Evolutionary conservation across 2,113 vertebrate genomes (phyloP).

Genomic region (Fukomys damarensis): DNA sequence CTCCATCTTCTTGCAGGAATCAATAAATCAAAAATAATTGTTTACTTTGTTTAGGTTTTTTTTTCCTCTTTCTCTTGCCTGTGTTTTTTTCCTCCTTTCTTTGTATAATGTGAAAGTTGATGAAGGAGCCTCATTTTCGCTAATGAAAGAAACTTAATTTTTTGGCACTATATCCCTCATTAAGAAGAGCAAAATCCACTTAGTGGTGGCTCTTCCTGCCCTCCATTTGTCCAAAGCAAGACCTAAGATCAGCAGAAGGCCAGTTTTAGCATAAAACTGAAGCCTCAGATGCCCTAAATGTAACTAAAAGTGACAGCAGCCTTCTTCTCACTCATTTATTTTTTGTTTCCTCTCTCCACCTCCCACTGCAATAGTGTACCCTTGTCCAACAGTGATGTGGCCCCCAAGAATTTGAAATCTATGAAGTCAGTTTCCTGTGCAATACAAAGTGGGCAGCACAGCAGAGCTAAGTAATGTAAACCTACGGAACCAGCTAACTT

Average conservation of each 20-base stretch:
- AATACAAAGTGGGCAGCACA: background rate
- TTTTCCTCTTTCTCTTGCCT: slow-evolving; percentile 45
- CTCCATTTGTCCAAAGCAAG: slow-evolving; percentile 55
- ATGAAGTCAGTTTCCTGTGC: background rate
- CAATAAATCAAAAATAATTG: slow-evolving; percentile 80
- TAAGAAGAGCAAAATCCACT: slow-evolving; percentile 67
- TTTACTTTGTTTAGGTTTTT: slow-evolving; percentile 73
- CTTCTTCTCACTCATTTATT: background rate
- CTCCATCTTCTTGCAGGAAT: slow-evolving; percentile 79
- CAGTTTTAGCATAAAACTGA: slow-evolving; percentile 5
- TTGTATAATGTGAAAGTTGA: slow-evolving; percentile 68
- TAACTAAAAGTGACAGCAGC: background rate
- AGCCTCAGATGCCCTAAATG: background rate
- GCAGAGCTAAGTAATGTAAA: background rate
- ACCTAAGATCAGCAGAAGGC: background rate
- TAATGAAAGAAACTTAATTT: slow-evolving; percentile 80
- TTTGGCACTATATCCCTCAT: slow-evolving; percentile 50
- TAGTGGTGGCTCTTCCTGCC: slow-evolving; percentile 47
- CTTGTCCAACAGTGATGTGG: background rate
- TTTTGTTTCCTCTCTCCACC: background rate
- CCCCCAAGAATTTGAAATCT: background rate
- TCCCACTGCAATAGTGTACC: too few relatives aligned
- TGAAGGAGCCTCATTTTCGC: slow-evolving; percentile 63
- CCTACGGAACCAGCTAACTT: background rate
- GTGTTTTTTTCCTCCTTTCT: slow-evolving; percentile 43